Base-by-base conservation (phyloP, 2,113 vertebrate species). In the Okapia johnstoni region DNA sequence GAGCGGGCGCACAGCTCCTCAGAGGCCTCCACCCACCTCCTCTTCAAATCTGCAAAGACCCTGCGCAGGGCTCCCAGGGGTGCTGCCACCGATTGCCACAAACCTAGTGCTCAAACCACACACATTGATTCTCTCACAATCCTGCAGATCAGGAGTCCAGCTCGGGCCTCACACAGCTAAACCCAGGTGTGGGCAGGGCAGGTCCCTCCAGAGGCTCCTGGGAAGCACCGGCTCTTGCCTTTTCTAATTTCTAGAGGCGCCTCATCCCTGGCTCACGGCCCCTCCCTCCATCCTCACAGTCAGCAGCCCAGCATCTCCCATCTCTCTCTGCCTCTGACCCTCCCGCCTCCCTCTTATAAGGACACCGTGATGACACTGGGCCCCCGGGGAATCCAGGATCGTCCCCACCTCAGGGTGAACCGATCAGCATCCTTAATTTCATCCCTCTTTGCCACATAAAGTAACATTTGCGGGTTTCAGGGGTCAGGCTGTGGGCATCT, bases 1-100 rank as follows among this genome's bases (percentile, higher is more conserved):
- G 63, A 48, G 33, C 10, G 21, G 60, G 52, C 6, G 0, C 10
- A 3, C 11, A 14, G 55, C 30, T 19, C 46, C 0, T 0, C 4
- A 6, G 58, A 33, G 14, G n/a, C 21, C 40, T 33, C 5, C 1
- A 2, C 17, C 40, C 4, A 5, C 30, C 15, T 50, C 43, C 17
- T 36, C 30, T 36, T 46, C n/a, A 1, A 7, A 36, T 1, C 28
- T 6, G 26, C 11, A 0, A 12, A 58, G 83, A 6, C 57, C 70
- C 92, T 14, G 21, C 0, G 0, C 0, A 70, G 1, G 50, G 12
- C 8, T 86, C 92, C 25, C 8, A 1, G 12, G 8, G 60, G 17
- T 16, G 12, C 77, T 9, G 28, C 36, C 11, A 46, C 33, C 50
- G 36, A 25, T 7, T 26, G 26, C 36, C n/a, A 21, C 36, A 9